Conservation (phyloP, 1,140 invertebrate genomes). For the Holcopasites calliopsidis region DNA sequence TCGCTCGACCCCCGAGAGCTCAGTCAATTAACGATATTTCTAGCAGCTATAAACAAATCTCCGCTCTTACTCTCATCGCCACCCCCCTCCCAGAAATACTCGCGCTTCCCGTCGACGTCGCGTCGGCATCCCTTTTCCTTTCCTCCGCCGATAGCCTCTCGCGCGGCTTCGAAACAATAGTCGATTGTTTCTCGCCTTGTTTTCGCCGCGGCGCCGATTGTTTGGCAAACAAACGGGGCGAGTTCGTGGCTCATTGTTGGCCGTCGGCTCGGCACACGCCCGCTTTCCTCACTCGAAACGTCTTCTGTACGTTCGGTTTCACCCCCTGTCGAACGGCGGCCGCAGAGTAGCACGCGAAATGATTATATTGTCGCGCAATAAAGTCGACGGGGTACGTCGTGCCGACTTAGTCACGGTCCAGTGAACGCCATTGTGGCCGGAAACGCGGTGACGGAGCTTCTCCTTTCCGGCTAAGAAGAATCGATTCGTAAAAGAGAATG, state of each 20-base stretch:
- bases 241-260: conserved; percentile 46
- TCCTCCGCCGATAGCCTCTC: conserved; percentile 23
- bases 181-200: conserved; percentile 53
- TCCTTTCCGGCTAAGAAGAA: neutral
- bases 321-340: neutral
- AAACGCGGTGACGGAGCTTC: conserved; percentile 30
- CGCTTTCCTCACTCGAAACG: neutral
- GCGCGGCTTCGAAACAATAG: conserved; percentile 29
- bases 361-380: conserved; percentile 76
- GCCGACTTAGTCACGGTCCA: conserved; percentile 62
- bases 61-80: neutral
- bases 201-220: conserved; percentile 56
- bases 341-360: conserved; percentile 56
- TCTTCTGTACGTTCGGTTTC: neutral
- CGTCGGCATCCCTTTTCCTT: neutral
- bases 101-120: neutral
- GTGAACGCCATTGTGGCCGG: conserved; percentile 40
- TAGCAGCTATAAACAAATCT: conserved; percentile 27
- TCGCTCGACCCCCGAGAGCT: neutral
- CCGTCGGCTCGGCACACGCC: conserved; percentile 49
- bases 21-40: conserved; percentile 46
- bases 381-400: conserved; percentile 62
- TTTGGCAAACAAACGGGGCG: conserved; percentile 63
- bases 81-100: conserved; percentile 44
- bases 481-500: neutral